Conservation (phyloP, 2,113 vertebrate species). For the Taurulus bubalis region DNA sequence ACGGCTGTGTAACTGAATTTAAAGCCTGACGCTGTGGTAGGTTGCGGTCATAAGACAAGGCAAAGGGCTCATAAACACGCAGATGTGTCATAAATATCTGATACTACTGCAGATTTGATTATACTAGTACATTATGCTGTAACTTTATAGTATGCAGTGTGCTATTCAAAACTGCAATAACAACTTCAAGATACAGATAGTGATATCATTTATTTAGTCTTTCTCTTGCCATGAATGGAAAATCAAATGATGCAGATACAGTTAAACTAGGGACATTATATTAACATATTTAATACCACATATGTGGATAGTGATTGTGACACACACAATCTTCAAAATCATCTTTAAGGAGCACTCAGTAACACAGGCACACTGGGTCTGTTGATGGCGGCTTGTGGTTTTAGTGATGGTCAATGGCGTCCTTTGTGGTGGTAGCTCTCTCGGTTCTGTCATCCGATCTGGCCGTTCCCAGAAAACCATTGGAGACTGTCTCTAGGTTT, state of each 20-base stretch:
- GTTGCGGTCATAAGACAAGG: background rate
- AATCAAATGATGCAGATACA: background rate
- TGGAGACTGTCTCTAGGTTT: conserved; percentile 59
- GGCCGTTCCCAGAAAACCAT: conserved; percentile 65
- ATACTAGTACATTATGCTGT: background rate
- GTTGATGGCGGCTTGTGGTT: background rate
- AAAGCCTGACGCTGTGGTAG: background rate
- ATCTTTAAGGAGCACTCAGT: background rate
- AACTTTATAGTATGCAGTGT: background rate
- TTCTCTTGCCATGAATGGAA: background rate
- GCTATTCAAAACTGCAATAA: background rate
- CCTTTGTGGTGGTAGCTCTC: conserved; percentile 57
- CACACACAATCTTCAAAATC: background rate
- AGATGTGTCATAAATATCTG: conserved; percentile 1
- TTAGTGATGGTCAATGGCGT: conserved; percentile 53
- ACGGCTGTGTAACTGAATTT: background rate
- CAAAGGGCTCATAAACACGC: conserved; percentile 1
- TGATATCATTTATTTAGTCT: background rate
- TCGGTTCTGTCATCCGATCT: conserved; percentile 71
- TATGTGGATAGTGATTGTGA: background rate
- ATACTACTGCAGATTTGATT: background rate
- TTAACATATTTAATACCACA: background rate
- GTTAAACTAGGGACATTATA: background rate
- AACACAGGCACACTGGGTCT: background rate
- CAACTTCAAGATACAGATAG: background rate